Percentiles rank a stretch among this genome's conserved stretches.
Conservation (phyloP, 2,797 vertebrate genomes). For the Sebastolobus altivelis region DNA sequence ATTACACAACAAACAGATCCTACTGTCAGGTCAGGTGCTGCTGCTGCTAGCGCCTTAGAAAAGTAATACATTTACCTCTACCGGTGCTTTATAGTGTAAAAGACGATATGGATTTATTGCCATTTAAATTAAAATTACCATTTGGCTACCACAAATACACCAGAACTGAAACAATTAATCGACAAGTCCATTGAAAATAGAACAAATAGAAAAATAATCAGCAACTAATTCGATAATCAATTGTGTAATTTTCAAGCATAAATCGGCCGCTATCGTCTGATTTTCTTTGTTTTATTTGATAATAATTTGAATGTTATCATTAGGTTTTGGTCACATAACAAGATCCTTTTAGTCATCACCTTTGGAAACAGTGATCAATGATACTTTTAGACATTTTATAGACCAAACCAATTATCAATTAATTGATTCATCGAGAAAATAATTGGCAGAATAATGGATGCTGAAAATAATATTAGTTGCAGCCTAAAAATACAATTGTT, state of each 20-base stretch:
- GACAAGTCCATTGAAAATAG: background rate
- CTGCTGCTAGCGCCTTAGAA: slow-evolving; percentile 5
- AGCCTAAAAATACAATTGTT: background rate
- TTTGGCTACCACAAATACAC: background rate
- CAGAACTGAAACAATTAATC: background rate
- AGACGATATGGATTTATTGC: too few species aligned
- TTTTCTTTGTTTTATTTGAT: background rate
- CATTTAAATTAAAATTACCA: background rate
- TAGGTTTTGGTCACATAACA: too few species aligned
- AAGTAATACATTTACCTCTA: slow-evolving; percentile 15
- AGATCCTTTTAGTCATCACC: background rate
- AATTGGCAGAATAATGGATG: background rate
- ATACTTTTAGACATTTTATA: background rate
- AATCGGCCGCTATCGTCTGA: too few species aligned
- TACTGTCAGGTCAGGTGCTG: slow-evolving; percentile 25
- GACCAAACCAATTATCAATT: background rate
- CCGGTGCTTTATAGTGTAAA: background rate
- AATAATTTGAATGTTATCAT: background rate
- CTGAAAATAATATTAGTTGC: background rate
- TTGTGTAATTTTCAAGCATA: background rate
- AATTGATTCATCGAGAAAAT: background rate
- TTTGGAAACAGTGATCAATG: background rate
- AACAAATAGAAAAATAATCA: background rate
- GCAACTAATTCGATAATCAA: background rate
- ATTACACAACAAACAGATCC: slow-evolving; percentile 69